These are phyloP conservation scores for Norana najaformis DNA, from an alignment of 2,888 invertebrate genomes.

Conservation along the genomic window DNA sequence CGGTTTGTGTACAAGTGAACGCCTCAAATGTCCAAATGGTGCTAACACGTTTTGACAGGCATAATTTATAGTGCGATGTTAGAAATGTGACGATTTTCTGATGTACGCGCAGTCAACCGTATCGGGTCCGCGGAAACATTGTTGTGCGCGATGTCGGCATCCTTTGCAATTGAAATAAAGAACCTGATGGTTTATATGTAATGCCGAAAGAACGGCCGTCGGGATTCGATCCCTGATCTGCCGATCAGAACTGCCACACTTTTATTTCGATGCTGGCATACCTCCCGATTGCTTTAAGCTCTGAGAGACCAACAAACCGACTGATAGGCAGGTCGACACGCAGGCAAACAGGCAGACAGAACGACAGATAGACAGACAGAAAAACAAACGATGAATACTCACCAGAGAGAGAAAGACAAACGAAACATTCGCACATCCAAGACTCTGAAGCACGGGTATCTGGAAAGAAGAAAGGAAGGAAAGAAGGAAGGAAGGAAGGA, in stretches of 20 bases:
- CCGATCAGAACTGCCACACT: background rate
- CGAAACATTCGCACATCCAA: background rate
- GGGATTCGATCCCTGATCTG: background rate
- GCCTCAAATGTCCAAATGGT: too few species aligned
- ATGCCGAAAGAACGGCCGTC: background rate
- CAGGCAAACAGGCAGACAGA: background rate
- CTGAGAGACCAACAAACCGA: background rate
- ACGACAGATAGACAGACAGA: too few species aligned
- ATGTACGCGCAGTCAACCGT: too few species aligned
- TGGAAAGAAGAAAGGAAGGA: background rate
- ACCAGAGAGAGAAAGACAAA: background rate
- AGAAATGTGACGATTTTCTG: too few species aligned
- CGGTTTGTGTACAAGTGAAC: too few species aligned
- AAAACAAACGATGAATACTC: background rate
- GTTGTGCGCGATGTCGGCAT: background rate
- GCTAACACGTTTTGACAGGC: too few species aligned
- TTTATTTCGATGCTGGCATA: background rate
- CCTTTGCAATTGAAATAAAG: background rate
- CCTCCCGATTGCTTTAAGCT: background rate
- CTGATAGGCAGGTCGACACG: too few species aligned
- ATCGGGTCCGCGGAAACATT: too few species aligned
- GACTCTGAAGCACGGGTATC: background rate
- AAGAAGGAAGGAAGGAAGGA: background rate
- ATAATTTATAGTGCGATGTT: too few species aligned
- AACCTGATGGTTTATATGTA: background rate